Evolutionary conservation across 2,888 invertebrate genomes (phyloP).

Genomic region (Chymomyza amoena): DNA sequence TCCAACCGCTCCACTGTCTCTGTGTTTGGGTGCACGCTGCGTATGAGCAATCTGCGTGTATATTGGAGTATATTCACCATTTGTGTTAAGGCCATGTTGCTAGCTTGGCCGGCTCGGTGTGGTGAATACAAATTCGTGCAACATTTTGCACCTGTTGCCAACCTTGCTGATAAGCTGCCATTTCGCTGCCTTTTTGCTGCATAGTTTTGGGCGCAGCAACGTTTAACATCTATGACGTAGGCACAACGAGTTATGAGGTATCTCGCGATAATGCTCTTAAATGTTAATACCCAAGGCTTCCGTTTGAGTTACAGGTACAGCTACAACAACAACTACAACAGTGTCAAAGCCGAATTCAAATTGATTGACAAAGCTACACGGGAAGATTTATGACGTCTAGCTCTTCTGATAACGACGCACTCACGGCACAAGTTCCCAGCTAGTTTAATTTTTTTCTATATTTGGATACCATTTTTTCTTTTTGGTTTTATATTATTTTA

Average conservation of each 20-base stretch:
- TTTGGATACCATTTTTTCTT: not conserved
- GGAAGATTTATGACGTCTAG: not conserved
- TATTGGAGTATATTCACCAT: constrained; percentile 46
- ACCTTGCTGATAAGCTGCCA: constrained; percentile 60
- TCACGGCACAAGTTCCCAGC: not conserved
- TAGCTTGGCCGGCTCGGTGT: constrained; percentile 16
- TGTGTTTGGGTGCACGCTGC: constrained; percentile 38
- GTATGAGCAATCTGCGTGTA: constrained; percentile 57
- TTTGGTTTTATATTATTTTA: constrained; percentile 1
- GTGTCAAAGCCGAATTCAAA: too few species aligned
- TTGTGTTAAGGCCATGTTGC: constrained; percentile 19
- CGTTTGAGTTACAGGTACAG: not conserved
- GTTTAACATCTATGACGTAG: constrained; percentile 12
- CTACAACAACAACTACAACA: too few species aligned
- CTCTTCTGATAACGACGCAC: constrained; percentile 19
- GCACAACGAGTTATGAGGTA: constrained; percentile 19
- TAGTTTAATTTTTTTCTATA: not conserved
- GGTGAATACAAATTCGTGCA: constrained; percentile 44
- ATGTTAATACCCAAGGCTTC: not conserved
- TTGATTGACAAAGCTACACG: not conserved
- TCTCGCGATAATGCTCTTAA: not conserved
- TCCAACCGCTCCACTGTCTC: not conserved
- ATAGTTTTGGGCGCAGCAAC: not conserved
- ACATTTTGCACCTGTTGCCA: not conserved
- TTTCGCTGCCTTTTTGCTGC: constrained; percentile 9